Conservation (phyloP, 35 echinoderm and acorn worm species). For the Chiridota heheva region DNA sequence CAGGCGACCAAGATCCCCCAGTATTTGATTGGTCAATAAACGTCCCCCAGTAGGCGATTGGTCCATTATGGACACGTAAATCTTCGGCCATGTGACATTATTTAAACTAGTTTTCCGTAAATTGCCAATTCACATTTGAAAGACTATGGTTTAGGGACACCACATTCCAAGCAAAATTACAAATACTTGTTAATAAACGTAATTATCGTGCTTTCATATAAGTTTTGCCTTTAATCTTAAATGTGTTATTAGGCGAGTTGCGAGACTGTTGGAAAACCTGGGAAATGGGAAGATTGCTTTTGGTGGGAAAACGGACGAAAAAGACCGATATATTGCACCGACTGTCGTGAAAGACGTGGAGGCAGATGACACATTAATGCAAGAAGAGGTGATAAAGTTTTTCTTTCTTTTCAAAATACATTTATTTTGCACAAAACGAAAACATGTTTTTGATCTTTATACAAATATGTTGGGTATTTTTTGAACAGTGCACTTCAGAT, state of each 20-base stretch:
- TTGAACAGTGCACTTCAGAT: no score
- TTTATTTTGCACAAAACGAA: no score
- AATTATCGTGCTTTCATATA: neutral
- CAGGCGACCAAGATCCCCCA: no score
- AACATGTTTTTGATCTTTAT: no score
- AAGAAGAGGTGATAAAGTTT: slow-evolving; percentile 67
- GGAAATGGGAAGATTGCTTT: slow-evolving; percentile 51
- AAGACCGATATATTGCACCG: slow-evolving; percentile 69
- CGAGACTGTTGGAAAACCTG: slow-evolving; percentile 33
- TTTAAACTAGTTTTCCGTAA: no score
- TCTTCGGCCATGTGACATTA: no score
- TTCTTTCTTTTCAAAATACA: no score
- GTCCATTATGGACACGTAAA: no score
- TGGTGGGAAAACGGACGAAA: slow-evolving; percentile 59
- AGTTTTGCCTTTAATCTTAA: neutral
- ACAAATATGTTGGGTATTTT: no score
- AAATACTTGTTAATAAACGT: neutral
- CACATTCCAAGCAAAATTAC: neutral
- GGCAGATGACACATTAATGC: slow-evolving; percentile 60
- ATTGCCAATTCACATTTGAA: no score
- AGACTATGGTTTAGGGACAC: neutral
- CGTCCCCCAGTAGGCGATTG: neutral
- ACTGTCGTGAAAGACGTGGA: slow-evolving; percentile 73
- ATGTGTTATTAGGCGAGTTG: slow-evolving; percentile 28
- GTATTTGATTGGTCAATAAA: no score